Percentiles rank a stretch among this genome's conserved stretches.
phyloP scores from a whole-genome alignment of 2,888 invertebrate species.

The Nasonia oneida region DNA sequence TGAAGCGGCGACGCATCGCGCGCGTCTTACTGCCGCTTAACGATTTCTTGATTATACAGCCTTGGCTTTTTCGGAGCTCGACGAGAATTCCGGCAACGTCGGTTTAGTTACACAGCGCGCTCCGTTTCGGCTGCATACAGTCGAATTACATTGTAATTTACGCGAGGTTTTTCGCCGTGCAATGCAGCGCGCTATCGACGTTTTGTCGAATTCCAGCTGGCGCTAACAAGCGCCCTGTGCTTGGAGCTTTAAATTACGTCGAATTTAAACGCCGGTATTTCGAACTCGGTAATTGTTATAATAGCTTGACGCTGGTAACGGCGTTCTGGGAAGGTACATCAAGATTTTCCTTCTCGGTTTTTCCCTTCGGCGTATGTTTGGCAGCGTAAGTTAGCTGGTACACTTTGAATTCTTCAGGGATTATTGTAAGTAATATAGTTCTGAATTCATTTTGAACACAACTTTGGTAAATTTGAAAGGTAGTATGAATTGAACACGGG shows the following conservation, averaged over 20 bases:
- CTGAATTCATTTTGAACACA: no score
- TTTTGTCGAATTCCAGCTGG: conserved; percentile 4
- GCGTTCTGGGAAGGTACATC: background rate
- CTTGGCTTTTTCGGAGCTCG: background rate
- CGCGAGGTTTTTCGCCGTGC: background rate
- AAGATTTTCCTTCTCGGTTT: background rate
- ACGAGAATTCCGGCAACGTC: background rate
- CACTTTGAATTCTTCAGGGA: background rate
- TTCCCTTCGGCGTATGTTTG: background rate
- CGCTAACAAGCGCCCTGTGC: background rate
- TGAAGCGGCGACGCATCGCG: background rate
- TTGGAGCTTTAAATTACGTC: background rate
- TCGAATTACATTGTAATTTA: conserved; percentile 8
- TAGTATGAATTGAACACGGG: no score
- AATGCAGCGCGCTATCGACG: background rate
- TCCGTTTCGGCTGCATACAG: background rate
- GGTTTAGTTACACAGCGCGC: background rate
- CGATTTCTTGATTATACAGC: conserved; percentile 27
- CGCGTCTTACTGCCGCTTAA: background rate
- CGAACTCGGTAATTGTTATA: background rate
- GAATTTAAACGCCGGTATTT: background rate
- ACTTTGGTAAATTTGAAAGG: no score
- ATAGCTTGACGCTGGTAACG: background rate
- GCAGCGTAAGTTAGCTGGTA: no score
- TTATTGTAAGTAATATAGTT: no score